These are phyloP conservation scores for Cylindroiulus punctatus DNA, from an alignment of 2,888 invertebrate species.

Conservation along the genomic window DNA sequence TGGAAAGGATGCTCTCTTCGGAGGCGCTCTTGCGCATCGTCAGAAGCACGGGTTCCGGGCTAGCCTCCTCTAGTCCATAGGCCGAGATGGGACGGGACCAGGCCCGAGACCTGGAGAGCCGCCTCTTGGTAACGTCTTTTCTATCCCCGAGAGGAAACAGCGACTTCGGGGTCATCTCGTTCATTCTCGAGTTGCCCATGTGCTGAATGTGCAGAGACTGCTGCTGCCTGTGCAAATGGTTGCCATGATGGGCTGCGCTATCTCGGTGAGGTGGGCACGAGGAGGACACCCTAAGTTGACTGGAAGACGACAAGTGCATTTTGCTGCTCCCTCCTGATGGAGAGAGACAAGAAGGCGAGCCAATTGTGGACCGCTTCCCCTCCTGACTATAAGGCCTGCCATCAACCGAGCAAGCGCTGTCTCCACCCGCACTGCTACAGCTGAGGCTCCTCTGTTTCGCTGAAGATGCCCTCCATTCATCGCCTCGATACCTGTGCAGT, in stretches of 20 bases:
- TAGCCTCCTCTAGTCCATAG: background rate
- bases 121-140: constrained; percentile 54
- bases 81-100: constrained; percentile 54
- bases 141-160: constrained; percentile 49
- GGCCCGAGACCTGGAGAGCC: constrained; percentile 55
- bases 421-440: constrained; percentile 45
- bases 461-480: constrained; percentile 58
- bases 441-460: constrained; percentile 37
- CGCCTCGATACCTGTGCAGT: constrained; percentile 61
- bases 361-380: constrained; percentile 5
- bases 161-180: background rate
- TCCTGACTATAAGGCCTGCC: background rate
- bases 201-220: background rate
- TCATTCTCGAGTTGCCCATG: background rate
- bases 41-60: background rate
- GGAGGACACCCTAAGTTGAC: background rate
- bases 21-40: constrained; percentile 65
- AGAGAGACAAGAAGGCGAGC: background rate
- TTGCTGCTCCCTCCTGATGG: background rate
- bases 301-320: background rate
- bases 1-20: constrained; percentile 65
- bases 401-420: constrained; percentile 6
- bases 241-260: background rate
- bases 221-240: constrained; percentile 8
- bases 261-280: background rate